These are phyloP conservation scores for Itoplectis maculator DNA, from an alignment of 2,888 invertebrate species.

Conservation along the genomic window DNA sequence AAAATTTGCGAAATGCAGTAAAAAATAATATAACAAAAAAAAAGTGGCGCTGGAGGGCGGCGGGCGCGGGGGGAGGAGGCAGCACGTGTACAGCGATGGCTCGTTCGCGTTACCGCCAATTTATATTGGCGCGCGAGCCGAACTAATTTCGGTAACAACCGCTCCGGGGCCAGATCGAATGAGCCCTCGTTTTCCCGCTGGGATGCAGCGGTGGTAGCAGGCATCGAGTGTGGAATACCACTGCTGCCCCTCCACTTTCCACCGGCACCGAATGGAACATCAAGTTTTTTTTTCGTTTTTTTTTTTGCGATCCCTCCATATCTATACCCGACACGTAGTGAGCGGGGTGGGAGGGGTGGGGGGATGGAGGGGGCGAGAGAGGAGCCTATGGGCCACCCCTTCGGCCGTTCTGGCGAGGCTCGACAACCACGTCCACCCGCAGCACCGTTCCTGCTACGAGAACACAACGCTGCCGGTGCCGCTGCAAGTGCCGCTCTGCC, in stretches of 20 bases:
- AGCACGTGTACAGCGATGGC: slow-evolving; percentile 68
- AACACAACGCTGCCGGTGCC: slow-evolving; percentile 53
- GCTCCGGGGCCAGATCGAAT: slow-evolving; percentile 80
- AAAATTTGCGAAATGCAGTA: slow-evolving; percentile 37
- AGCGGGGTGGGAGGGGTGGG: slow-evolving; percentile 1
- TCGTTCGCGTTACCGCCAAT: slow-evolving; percentile 80
- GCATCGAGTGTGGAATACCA: slow-evolving; percentile 19
- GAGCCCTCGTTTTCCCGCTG: slow-evolving; percentile 70
- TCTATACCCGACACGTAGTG: slow-evolving; percentile 17
- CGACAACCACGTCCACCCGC: slow-evolving; percentile 57
- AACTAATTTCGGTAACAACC: slow-evolving; percentile 84
- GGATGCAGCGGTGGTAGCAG: slow-evolving; percentile 47
- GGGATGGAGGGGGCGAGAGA: slow-evolving; percentile 4
- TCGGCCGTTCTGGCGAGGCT: slow-evolving; percentile 58
- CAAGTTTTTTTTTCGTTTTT: slow-evolving; percentile 64
- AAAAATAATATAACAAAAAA: slow-evolving; percentile 26
- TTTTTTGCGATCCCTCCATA: slow-evolving; percentile 49
- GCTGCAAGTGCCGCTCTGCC: slow-evolving; percentile 55
- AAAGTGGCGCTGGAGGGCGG: slow-evolving; percentile 13
- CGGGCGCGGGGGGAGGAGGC: slow-evolving; percentile 32
- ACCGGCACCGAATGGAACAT: slow-evolving; percentile 68
- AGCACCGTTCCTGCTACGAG: slow-evolving; percentile 43
- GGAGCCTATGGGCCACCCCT: slow-evolving; percentile 58
- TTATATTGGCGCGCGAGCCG: slow-evolving; percentile 82
- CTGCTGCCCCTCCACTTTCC: slow-evolving; percentile 43